A percentile compares a stretch with the other conserved stretches of the same genome.
Evolutionary conservation across 2,888 invertebrate species (phyloP).

Genomic region (Monopis laevigella): DNA sequence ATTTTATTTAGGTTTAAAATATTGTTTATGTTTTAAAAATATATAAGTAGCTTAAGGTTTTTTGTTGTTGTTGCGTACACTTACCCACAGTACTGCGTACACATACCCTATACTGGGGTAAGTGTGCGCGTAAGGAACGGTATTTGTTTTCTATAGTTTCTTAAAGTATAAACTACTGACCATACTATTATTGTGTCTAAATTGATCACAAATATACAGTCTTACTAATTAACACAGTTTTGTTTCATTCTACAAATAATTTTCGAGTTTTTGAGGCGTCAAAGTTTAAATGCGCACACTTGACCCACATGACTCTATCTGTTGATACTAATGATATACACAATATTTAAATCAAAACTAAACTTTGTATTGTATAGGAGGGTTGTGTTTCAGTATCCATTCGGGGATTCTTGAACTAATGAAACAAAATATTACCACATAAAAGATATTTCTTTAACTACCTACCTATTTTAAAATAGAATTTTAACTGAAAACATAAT

Average conservation of each 20-base stretch:
- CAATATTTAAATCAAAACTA: too few species aligned
- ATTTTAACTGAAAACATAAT: too few species aligned
- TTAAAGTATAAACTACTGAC: slow-evolving; percentile 13
- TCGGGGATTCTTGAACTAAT: too few species aligned
- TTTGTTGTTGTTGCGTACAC: slow-evolving; percentile 17
- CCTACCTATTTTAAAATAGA: too few species aligned
- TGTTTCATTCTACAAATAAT: not conserved
- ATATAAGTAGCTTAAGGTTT: slow-evolving; percentile 3
- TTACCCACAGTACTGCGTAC: slow-evolving; percentile 14
- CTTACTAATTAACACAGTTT: slow-evolving; percentile 17
- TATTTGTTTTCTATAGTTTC: slow-evolving; percentile 17
- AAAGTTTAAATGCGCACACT: too few species aligned
- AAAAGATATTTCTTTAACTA: too few species aligned
- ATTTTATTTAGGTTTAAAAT: not conserved
- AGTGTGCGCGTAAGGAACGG: slow-evolving; percentile 15
- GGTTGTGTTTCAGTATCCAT: too few species aligned
- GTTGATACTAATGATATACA: too few species aligned
- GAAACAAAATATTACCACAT: too few species aligned
- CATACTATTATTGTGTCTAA: slow-evolving; percentile 16
- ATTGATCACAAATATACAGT: slow-evolving; percentile 16
- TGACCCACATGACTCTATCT: too few species aligned
- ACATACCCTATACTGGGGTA: slow-evolving; percentile 13
- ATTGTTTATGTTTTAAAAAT: slow-evolving; percentile 12
- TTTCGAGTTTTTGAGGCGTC: too few species aligned
- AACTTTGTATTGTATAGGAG: too few species aligned